Conservation (phyloP, 2,888 invertebrate species). For the Rhagophthalmus giganteus region DNA sequence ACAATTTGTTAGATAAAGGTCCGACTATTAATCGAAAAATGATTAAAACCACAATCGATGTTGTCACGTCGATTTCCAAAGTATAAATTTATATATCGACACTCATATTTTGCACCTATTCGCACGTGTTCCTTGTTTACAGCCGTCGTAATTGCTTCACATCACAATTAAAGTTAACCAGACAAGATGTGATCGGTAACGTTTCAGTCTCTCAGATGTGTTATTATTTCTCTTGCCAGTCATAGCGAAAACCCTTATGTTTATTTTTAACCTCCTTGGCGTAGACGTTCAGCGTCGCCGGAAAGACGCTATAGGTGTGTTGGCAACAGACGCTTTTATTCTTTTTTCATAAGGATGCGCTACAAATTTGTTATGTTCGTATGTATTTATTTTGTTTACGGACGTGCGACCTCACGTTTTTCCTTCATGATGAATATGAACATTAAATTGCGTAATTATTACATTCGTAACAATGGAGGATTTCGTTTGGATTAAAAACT, state of each 20-base stretch:
- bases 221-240: slow-evolving; percentile 39
- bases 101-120: slow-evolving; percentile 11
- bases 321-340: slow-evolving; percentile 25
- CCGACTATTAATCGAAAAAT: background rate
- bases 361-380: slow-evolving; percentile 23
- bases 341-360: slow-evolving; percentile 13
- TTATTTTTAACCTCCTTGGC: slow-evolving; percentile 49
- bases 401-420: slow-evolving; percentile 1
- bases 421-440: background rate
- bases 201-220: slow-evolving; percentile 26
- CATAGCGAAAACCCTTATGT: slow-evolving; percentile 43
- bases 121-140: slow-evolving; percentile 27
- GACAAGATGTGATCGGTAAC: slow-evolving; percentile 27
- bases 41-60: too few species aligned
- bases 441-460: background rate
- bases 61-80: slow-evolving; percentile 10
- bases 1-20: slow-evolving; percentile 2
- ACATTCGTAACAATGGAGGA: too few species aligned
- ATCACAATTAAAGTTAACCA: slow-evolving; percentile 23
- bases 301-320: slow-evolving; percentile 39
- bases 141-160: slow-evolving; percentile 26
- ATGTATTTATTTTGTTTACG: slow-evolving; percentile 19
- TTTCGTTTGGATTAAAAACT: too few species aligned
- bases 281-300: slow-evolving; percentile 43
- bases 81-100: slow-evolving; percentile 1